Evolutionary conservation across 2,888 invertebrate species (phyloP).

Genomic region (Zele albiditarsus): DNA sequence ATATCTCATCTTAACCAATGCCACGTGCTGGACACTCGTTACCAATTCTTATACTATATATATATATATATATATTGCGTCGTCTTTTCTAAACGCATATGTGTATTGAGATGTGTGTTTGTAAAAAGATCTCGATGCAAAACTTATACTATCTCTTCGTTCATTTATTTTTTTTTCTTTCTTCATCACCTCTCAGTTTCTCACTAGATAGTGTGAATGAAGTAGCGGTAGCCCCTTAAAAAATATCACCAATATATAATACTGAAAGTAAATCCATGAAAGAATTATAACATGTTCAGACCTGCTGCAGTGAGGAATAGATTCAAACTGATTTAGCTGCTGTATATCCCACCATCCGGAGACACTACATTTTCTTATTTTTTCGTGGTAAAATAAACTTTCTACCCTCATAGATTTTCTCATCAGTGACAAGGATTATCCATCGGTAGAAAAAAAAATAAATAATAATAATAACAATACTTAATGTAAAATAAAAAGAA

Average conservation of each 20-base stretch:
- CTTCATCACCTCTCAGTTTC: background rate
- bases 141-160: background rate
- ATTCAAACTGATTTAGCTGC: background rate
- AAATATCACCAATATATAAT: conserved; percentile 20
- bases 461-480: too few species aligned
- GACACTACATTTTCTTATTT: background rate
- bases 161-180: conserved; percentile 15
- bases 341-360: background rate
- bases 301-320: background rate
- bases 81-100: background rate
- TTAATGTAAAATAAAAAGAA: too few species aligned
- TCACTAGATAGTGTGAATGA: background rate
- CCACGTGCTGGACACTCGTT: conserved; percentile 57
- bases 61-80: background rate
- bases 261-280: conserved; percentile 39
- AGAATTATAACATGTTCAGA: conserved; percentile 17
- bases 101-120: background rate
- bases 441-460: too few species aligned
- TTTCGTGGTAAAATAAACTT: conserved; percentile 14
- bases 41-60: conserved; percentile 43
- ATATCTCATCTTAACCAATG: conserved; percentile 55
- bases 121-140: conserved; percentile 18
- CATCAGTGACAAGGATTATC: too few species aligned
- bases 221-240: background rate
- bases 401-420: background rate